Percentiles rank a stretch among this genome's conserved stretches.
Conservation (phyloP, 2,113 vertebrate genomes). For the Turdus rufiventris region DNA sequence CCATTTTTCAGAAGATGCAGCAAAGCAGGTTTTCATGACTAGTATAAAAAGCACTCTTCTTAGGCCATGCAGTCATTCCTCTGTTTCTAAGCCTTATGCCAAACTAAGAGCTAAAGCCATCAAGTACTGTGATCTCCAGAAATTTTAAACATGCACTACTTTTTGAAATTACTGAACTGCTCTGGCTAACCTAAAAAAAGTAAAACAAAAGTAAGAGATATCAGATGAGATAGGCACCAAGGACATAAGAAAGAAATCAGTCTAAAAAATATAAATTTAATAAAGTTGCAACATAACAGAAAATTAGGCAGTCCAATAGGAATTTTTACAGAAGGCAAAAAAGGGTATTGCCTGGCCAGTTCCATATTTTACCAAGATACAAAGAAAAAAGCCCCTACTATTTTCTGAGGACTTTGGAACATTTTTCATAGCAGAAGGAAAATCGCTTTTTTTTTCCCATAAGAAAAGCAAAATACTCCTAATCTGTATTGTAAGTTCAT, state of each 20-base stretch:
- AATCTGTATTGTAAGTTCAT: background rate
- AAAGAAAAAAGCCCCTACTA: background rate
- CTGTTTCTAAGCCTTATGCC: background rate
- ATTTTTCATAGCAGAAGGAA: background rate
- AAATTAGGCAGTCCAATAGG: background rate
- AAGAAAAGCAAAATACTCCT: background rate
- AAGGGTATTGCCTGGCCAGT: background rate
- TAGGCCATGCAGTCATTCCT: background rate
- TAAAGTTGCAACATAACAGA: background rate
- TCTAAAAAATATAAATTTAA: background rate
- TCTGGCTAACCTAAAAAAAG: background rate
- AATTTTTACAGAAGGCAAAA: background rate
- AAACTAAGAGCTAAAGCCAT: background rate
- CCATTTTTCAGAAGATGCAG: background rate
- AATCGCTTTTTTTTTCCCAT: background rate
- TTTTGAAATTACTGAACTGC: background rate
- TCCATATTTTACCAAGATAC: background rate
- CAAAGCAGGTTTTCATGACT: background rate
- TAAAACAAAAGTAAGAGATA: background rate
- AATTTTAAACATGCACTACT: background rate
- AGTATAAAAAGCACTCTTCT: background rate
- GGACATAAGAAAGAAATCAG: background rate
- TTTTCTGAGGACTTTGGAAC: background rate
- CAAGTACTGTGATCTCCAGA: background rate
- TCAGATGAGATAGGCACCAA: background rate